Conservation (phyloP, 2,888 invertebrate genomes). For the Epirrita christyi region DNA sequence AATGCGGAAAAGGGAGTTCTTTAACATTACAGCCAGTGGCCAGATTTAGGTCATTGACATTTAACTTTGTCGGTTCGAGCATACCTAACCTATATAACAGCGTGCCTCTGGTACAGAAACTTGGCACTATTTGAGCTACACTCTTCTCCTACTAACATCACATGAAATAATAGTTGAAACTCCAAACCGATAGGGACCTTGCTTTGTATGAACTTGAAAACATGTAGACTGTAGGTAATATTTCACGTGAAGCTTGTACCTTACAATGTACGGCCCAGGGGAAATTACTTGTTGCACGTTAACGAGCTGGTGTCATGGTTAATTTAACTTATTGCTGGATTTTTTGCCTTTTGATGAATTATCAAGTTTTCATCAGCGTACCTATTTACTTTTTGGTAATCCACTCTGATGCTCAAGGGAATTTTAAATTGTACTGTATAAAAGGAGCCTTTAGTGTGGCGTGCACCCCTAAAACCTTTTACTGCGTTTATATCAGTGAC, state of each 20-base stretch:
- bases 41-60: too few species aligned
- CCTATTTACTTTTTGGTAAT: background rate
- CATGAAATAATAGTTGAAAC: background rate
- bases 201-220: slow-evolving; percentile 10
- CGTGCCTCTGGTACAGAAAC: background rate
- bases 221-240: slow-evolving; percentile 8
- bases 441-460: background rate
- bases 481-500: background rate
- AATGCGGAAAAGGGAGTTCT: too few species aligned
- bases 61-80: too few species aligned
- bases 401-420: background rate
- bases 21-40: too few species aligned
- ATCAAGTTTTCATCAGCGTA: slow-evolving; percentile 9
- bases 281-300: slow-evolving; percentile 32
- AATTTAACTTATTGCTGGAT: slow-evolving; percentile 15
- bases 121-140: background rate
- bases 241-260: slow-evolving; percentile 2
- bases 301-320: slow-evolving; percentile 22
- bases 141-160: background rate
- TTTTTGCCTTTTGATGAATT: slow-evolving; percentile 14
- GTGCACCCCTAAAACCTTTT: too few species aligned
- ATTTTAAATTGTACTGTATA: too few species aligned
- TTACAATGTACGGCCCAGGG: slow-evolving; percentile 13
- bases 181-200: background rate
- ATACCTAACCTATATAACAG: too few species aligned